These are phyloP conservation scores for Echinarachnius parma DNA, from an alignment of 53 echinoderm and acorn worm genomes.

Conservation along the genomic window DNA sequence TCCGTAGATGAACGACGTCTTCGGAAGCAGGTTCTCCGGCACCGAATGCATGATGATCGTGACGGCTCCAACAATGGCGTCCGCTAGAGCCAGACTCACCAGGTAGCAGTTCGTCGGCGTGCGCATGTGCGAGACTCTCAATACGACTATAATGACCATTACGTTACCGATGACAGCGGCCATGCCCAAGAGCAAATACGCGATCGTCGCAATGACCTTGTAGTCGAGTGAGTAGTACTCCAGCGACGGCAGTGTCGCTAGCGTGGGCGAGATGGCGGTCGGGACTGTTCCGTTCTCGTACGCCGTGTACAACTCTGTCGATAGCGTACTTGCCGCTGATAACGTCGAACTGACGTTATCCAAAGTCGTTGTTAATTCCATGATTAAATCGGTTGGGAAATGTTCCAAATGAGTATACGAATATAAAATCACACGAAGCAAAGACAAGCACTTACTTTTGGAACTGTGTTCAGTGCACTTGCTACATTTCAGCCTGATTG, in stretches of 20 bases:
- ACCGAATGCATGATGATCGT: constrained; percentile 59
- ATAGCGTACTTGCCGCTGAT: too few species aligned
- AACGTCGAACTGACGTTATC: too few species aligned
- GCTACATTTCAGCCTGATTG: too few species aligned
- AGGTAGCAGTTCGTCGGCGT: constrained; percentile 86
- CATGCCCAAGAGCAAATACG: constrained; percentile 52
- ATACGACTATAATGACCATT: constrained; percentile 73
- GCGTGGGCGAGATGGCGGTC: too few species aligned
- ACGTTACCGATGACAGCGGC: constrained; percentile 61
- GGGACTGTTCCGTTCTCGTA: too few species aligned
- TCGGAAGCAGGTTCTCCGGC: constrained; percentile 53
- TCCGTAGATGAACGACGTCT: constrained; percentile 49
- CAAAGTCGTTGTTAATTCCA: too few species aligned
- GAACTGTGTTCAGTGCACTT: too few species aligned
- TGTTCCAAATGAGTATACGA: too few species aligned
- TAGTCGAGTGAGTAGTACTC: constrained; percentile 34
- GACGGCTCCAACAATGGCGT: constrained; percentile 43
- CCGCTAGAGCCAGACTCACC: constrained; percentile 67
- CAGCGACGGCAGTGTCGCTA: not conserved
- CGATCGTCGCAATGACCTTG: constrained; percentile 51
- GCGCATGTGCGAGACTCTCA: constrained; percentile 62
- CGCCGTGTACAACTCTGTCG: too few species aligned
- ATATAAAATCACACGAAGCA: too few species aligned
- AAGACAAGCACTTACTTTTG: too few species aligned
- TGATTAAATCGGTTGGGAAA: too few species aligned